Evolutionary conservation across 2,113 vertebrate genomes (phyloP).

Genomic region (Varanus komodoensis): DNA sequence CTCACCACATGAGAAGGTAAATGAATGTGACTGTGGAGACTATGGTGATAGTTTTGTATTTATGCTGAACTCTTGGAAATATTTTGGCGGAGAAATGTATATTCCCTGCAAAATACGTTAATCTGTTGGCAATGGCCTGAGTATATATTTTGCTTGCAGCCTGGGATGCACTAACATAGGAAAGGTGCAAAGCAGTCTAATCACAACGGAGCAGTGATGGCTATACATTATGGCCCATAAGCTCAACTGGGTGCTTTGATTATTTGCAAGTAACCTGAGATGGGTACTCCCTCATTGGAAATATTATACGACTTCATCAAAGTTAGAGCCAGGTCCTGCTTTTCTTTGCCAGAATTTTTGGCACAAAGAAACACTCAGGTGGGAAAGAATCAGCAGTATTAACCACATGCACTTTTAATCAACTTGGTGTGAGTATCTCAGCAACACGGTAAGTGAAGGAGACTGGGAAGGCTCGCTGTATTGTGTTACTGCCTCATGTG

Average conservation of each 20-base stretch:
- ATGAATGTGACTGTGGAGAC: constrained; percentile 23
- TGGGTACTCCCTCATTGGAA: not conserved
- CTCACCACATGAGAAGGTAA: constrained; percentile 33
- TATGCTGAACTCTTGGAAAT: constrained; percentile 29
- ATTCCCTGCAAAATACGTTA: not conserved
- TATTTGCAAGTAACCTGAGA: not conserved
- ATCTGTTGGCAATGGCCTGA: not conserved
- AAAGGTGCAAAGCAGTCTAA: not conserved
- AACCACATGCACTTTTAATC: not conserved
- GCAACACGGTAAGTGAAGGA: not conserved
- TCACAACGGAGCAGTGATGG: not conserved
- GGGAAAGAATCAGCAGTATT: not conserved
- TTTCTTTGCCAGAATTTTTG: not conserved
- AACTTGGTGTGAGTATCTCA: not conserved
- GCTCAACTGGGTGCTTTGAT: not conserved
- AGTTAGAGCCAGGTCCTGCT: not conserved
- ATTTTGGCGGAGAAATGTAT: constrained; percentile 20
- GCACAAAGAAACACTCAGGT: not conserved
- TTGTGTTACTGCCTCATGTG: not conserved
- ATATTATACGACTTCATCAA: not conserved
- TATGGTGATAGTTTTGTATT: constrained; percentile 29
- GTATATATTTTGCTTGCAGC: not conserved
- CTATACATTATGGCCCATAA: not conserved
- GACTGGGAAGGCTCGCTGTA: not conserved
- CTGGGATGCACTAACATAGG: not conserved